Base-by-base conservation (phyloP, 2,888 invertebrate species). In the Zygaena filipendulae region DNA sequence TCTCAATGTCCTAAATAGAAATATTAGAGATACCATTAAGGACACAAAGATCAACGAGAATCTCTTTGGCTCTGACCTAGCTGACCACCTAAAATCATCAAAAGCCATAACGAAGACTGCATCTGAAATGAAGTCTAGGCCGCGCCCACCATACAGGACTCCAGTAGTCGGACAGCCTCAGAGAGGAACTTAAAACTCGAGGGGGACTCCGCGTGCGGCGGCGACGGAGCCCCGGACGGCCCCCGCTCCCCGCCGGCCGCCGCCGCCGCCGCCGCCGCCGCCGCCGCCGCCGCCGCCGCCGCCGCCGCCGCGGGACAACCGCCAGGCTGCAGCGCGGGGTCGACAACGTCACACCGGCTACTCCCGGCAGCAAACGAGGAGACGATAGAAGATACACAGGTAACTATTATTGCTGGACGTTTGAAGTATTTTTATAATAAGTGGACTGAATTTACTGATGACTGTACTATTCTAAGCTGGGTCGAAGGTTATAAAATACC, bases 401-500 rank as follows among this genome's bases (percentile, higher is more conserved):
- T 16, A 16, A 4, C 16, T 16, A 16, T n/a, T 4, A 19, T 32
- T 8, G 35, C 33, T 13, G 35, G 35, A 8, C 19, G 35, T 12
- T 19, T 32, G 11, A n/a, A 23, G 9, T 19, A 30, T 11, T 38
- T 23, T 21, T 30, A 23, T 16, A 6, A 35, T 16, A 10, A 33
- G 30, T 38, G 35, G 35, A 8, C 6, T 16, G 2, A 27, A 3
- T n/a, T 38, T 8, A 38, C 38, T 21, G 13, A 32, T 16, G 33
- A 38, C 11, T 5, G 11, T 6, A 32, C 22, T 8, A 23, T 33
- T 23, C 20, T 37, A 4, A 25, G 27, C 2, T 37, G 36, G 35
- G 18, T 38, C 12, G 11, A 25, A 21, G 35, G 38, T 6, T 38
- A 35, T 25, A 27, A 31, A 21, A 38, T 38, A 20, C 38, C 38